Base-by-base conservation (phyloP, 2,797 vertebrate species). In the Darevskia mixta region DNA sequence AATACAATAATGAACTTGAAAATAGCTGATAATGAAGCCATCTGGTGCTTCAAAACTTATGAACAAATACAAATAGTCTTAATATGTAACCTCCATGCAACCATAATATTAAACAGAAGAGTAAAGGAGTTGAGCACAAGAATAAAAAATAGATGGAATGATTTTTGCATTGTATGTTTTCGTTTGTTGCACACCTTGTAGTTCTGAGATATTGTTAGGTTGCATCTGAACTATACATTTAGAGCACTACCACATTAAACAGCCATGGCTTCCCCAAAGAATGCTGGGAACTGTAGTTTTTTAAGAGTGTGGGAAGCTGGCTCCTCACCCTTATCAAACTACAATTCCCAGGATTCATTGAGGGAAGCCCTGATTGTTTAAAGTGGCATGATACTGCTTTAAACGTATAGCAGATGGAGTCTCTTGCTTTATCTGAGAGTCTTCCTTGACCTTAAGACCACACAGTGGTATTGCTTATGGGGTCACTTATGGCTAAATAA, bases 41-140 rank as follows among this genome's bases (percentile, higher is more conserved):
- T 83, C 43, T 72, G 82, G 25, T 83, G 69, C 49, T 84, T 84
- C 38, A 55, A 84, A 84, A 84, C 45, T 32, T 58, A 84, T 73
- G 45, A 73, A 55, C 32, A 27, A n/a, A 45, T 32, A 73, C 43
- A 25, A 58, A 73, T 73, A 75, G 27, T 25, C 32, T 55, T 84
- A 58, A 58, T 32, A 71, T 5, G 17, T 38, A 58, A 84, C 45
- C 79, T 64, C 35, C 58, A 32, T 41, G 32, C 58, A 38, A 27
- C 79, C n/a, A 81, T 9, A 18, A 61, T 80, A 38, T 79, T 81
- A 32, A 81, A 55, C 13, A 55, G 49, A 55, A 55, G 49, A 81
- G 38, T 81, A 81, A 66, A 25, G n/a, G 8, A n/a, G 43, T 29
- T 38, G 55, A 81, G 20, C 10, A 81, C n/a, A 58, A 27, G 20